Base-by-base conservation (phyloP, 1,140 invertebrate genomes). In the Plutomurus gul region DNA sequence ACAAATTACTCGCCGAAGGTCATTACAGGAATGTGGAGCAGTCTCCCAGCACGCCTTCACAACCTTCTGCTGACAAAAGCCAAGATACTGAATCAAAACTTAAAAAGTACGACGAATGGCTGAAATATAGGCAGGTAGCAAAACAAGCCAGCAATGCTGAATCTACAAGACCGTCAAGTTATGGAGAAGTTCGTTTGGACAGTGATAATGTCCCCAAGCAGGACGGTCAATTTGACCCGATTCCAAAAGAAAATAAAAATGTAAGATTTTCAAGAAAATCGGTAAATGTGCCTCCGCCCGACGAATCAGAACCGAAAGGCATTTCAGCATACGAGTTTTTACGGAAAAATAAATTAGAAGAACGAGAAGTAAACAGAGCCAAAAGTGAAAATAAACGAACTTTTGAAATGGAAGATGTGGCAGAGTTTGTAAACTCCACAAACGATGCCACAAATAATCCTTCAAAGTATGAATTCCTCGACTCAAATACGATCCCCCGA, bases 401-500 rank as follows among this genome's bases (percentile, higher is more conserved):
- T 43, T 43, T 13, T 3, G 30, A n/a, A 3, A 16, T 1, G 27
- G 0, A 8, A 20, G 18, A 40, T 72, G 18, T 1, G 1, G 4
- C 7, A 3, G 70, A 30, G 40, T 40, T 8, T 8, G 20, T 40
- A 71, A 10, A 72, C 10, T 16, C 13, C 3, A 8, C n/a, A 11
- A 0, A 1, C 1, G 16, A 5, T 72, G 16, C n/a, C 18, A 22
- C 27, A 25, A 10, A 5, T 25, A 37, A 51, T 11, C n/a, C 27
- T 18, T 27, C 7, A 6, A 13, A 39, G 0, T 33, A 51, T 39
- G 13, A 13, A 73, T 46, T 16, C 18, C 3, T 36, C 1, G 65
- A 33, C 16, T 46, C 22, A 1, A 56, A 73, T 18, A 16, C 13
- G 39, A 33, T 78, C 27, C 82, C 84, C 30, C 80, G 81, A 56